Evolutionary conservation across 2,888 invertebrate genomes (phyloP).

Genomic region (Lasius platythorax): DNA sequence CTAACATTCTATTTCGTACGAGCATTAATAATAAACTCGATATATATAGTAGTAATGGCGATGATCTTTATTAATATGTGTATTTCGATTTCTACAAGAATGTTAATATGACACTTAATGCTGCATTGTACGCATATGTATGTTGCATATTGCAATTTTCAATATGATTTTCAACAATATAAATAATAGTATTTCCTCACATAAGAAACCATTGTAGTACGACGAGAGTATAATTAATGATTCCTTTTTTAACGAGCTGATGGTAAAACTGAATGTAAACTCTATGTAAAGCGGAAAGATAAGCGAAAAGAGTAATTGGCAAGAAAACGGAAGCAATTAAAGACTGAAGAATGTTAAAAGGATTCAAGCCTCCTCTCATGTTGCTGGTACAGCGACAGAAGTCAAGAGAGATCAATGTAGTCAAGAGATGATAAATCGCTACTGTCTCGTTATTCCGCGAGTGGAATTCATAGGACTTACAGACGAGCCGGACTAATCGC

Average conservation of each 20-base stretch:
- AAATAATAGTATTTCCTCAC: neutral
- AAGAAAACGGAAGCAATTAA: conserved; percentile 46
- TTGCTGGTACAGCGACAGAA: conserved; percentile 21
- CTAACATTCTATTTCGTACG: neutral
- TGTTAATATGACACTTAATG: neutral
- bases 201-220: neutral
- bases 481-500: conserved; percentile 21
- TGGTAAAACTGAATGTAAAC: conserved; percentile 11
- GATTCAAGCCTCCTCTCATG: neutral
- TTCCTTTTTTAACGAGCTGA: neutral
- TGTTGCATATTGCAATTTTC: neutral
- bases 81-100: neutral
- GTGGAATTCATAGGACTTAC: conserved; percentile 13
- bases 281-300: conserved; percentile 4
- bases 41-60: neutral
- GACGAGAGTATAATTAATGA: neutral
- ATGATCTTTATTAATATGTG: neutral
- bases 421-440: conserved; percentile 43
- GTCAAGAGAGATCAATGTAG: conserved; percentile 50
- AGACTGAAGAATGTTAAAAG: conserved; percentile 33
- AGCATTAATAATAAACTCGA: conserved; percentile 7
- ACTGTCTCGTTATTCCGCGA: conserved; percentile 34
- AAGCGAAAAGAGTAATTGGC: conserved; percentile 30
- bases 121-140: neutral
- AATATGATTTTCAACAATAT: neutral